Base-by-base conservation (phyloP, 2,113 vertebrate species). In the Pheucticus melanocephalus region DNA sequence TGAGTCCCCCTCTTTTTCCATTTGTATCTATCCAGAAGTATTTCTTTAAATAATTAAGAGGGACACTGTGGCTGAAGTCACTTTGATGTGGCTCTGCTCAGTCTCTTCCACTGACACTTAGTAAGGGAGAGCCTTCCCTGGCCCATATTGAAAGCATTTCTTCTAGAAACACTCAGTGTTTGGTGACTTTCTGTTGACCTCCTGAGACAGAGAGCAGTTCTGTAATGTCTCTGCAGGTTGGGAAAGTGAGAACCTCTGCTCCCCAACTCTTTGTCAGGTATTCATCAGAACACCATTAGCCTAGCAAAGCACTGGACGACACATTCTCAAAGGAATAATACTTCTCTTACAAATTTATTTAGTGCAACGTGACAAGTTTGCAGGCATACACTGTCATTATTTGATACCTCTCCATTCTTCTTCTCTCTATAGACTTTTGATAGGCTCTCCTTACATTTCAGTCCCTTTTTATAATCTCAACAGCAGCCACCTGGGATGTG, bases 371-470 rank as follows among this genome's bases (percentile, higher is more conserved):
- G 57, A 78, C 25, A 30, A n/a, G 35, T 81, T 87, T 91, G 56
- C 64, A 76, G 78, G 76, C 70, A 16, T 66, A 82, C 47, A 15
- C 35, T 97, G 75, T 90, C 69, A 68, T 77, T 71, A 82, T 85
- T 66, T 84, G 92, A 95, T 91, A 90, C 40, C 22, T 75, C 12
- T n/a, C 37, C 37, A 82, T 92, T 96, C 92, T 96, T 96, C 31
- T 69, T 56, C 31, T 60, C 48, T 82, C 39, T 64, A 22, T 25
- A 72, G 61, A n/a, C 27, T 82, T 90, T 94, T 61, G 11, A 82
- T 23, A 70, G 50, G 9, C 30, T 73, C 69, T 94, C 9, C 93
- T 97, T 89, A 75, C n/a, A 39, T 96, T 97, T 96, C 96, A 61
- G 35, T 56, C 7, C 21, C 60, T 64, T 88, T 82, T 92, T 77